Evolutionary conservation across 2,113 vertebrate species (phyloP), one percentile per base, ranked within the genome.

Genomic region (Eurystomus gularis): DNA sequence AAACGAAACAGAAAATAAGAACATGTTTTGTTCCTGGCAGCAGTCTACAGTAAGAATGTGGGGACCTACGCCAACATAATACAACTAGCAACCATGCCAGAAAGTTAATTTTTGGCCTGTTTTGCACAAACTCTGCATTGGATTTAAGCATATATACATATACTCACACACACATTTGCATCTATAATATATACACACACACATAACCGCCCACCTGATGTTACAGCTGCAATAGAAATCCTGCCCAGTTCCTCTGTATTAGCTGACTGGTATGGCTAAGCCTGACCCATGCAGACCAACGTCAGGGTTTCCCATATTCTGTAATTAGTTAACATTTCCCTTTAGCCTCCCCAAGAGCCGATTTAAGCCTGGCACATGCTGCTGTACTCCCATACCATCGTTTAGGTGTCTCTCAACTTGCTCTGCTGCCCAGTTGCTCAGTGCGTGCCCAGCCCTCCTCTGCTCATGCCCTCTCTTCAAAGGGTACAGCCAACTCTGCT

Each of bases 1-100:
- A 76, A 86, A 62, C 37, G 68, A 90, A 92, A 39, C 2, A 55
- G 82, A 69, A 92, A 89, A 68, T 46, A 84, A 70, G 80, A 90
- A 11, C 51, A 57, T 8, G 42, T 28, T 71, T 61, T 11, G 13
- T n/a, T 73, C 55, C 44, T 84, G 80, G 42, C 55, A 94, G 60
- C 70, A 70, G 26, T 64, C 86, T 78, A 37, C 29, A 52, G 29
- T 9, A 26, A 51, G 76, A 61, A 35, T 24, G 7, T 3, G n/a
- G 24, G 58, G 48, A 80, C 25, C 66, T 46, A n/a, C 0, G 3
- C 51, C 61, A 90, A 46, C 12, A 26, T 4, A 23, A 20, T 14
- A 55, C 68, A 65, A 39, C 35, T 23, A 61, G n/a, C 35, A 68
- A 7, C 26, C 18, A 23, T 5, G 29, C n/a, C 37, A 72, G 37